phyloP scores from a whole-genome alignment of 2,113 vertebrate species.

The Chloropsis cyanopogon region DNA sequence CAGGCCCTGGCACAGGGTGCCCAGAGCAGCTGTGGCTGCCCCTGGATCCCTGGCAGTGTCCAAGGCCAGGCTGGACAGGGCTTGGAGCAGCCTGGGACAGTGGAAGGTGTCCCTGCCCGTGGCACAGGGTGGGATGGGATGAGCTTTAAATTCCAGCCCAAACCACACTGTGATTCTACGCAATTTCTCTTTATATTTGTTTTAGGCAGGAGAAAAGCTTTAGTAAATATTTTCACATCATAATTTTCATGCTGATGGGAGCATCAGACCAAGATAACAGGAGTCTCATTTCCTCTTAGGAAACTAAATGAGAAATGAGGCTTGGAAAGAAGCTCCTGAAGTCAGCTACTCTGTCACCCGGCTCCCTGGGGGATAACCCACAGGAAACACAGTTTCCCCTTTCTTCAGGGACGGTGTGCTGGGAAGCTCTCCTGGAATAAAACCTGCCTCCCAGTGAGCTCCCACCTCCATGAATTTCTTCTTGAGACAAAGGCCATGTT shows the following conservation, averaged over 20 bases:
- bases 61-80: fast-evolving
- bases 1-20: not conserved
- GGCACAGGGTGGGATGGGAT: fast-evolving
- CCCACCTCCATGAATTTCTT: not conserved
- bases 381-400: fast-evolving
- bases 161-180: not conserved
- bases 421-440: not conserved
- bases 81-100: fast-evolving
- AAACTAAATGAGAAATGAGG: not conserved
- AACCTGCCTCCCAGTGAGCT: not conserved
- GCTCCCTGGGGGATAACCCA: not conserved
- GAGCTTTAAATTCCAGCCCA: not conserved
- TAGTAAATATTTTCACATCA: not conserved
- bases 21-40: not conserved
- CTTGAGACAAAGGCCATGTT: not conserved
- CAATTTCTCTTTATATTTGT: not conserved
- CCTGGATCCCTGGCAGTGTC: not conserved
- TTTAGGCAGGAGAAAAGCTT: not conserved
- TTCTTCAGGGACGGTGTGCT: not conserved
- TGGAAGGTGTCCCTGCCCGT: not conserved
- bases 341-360: not conserved
- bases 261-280: not conserved
- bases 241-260: not conserved
- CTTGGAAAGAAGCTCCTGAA: not conserved
- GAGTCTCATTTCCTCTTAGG: not conserved